Conservation (phyloP, 2,797 vertebrate genomes). For the Anabacerthia variegaticeps region DNA sequence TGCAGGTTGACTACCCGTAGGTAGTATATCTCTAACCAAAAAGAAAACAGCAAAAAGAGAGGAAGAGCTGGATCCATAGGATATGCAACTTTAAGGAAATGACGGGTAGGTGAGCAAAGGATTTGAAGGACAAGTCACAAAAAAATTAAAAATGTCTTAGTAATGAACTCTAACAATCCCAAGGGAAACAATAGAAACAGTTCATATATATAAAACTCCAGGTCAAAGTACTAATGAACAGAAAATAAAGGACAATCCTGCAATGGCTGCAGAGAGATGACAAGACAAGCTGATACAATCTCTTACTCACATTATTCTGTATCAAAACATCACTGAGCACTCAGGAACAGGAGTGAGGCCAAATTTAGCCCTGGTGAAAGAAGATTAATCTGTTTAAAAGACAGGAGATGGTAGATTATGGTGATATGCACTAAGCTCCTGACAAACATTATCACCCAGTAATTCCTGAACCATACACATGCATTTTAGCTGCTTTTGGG, state of each 20-base stretch:
- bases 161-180: background rate
- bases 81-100: background rate
- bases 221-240: background rate
- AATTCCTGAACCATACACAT: background rate
- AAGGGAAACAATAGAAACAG: background rate
- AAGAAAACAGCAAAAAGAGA: background rate
- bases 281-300: background rate
- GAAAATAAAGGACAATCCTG: background rate
- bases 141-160: background rate
- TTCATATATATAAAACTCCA: background rate
- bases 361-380: conserved; percentile 21
- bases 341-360: background rate
- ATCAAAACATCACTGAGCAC: background rate
- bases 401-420: background rate
- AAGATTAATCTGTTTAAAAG: conserved; percentile 40
- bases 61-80: background rate
- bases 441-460: conserved; percentile 12
- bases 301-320: background rate
- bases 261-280: background rate
- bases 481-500: background rate
- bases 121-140: background rate
- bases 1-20: background rate
- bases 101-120: background rate
- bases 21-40: background rate
- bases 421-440: background rate